These are phyloP conservation scores for Antechinus stuartii DNA, from an alignment of 2,113 vertebrate genomes.

Conservation along the genomic window DNA sequence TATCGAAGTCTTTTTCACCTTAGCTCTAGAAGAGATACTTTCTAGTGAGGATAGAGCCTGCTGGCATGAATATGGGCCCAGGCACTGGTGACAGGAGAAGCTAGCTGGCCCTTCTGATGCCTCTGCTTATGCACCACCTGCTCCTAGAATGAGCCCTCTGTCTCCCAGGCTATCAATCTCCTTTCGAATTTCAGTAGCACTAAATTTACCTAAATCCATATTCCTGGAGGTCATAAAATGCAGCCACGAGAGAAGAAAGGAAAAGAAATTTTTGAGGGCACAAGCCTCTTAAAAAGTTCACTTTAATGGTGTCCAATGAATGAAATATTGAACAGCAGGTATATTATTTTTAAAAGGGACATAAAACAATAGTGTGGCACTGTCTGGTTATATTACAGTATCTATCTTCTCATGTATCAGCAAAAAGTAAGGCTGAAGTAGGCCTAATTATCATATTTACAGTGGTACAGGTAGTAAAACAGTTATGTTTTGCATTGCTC, in stretches of 20 bases:
- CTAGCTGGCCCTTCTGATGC: not conserved
- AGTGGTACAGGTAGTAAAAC: conserved; percentile 87
- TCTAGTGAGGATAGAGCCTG: not conserved
- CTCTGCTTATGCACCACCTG: not conserved
- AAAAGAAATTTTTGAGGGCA: conserved; percentile 56
- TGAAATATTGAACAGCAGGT: conserved; percentile 82
- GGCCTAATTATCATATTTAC: conserved; percentile 89
- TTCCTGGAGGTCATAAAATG: conserved; percentile 62
- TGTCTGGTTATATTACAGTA: conserved; percentile 85
- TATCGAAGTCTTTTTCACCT: not conserved
- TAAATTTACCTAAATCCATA: not conserved
- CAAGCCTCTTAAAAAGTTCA: conserved; percentile 75
- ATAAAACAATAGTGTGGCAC: conserved; percentile 84
- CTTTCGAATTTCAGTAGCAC: not conserved
- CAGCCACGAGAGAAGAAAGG: conserved; percentile 57
- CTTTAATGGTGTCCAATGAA: conserved; percentile 74
- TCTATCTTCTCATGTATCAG: conserved; percentile 88
- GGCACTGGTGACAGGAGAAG: not conserved
- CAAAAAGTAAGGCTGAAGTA: conserved; percentile 86
- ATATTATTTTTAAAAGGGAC: conserved; percentile 83
- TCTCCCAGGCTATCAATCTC: not conserved
- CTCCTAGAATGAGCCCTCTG: not conserved
- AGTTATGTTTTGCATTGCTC: conserved; percentile 86
- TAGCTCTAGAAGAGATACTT: not conserved
- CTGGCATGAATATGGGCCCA: not conserved